Conservation (phyloP, 2,888 invertebrate species). For the Sympetrum striolatum region DNA sequence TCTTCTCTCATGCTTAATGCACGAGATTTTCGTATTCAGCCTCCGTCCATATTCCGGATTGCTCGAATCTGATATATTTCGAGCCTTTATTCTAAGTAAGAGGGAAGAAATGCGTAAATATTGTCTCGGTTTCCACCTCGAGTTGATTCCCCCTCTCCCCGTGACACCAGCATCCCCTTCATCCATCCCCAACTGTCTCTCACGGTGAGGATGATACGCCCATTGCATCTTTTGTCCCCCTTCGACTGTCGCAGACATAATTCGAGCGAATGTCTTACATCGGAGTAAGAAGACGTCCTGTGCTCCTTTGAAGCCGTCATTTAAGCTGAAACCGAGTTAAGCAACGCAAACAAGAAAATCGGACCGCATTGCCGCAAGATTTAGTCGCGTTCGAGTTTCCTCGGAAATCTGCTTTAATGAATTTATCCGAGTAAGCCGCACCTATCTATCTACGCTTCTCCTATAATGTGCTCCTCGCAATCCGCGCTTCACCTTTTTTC, state of each 20-base stretch:
- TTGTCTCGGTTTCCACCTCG: no score
- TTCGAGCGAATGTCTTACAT: constrained; percentile 32
- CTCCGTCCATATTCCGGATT: no score
- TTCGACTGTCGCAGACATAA: constrained; percentile 14
- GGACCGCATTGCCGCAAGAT: background rate
- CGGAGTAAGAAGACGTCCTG: background rate
- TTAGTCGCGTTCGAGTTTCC: background rate
- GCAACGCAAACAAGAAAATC: constrained; percentile 25
- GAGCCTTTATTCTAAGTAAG: no score
- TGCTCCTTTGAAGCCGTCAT: background rate
- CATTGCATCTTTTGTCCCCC: background rate
- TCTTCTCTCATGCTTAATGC: no score
- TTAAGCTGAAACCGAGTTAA: background rate
- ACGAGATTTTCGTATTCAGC: no score
- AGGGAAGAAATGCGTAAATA: no score
- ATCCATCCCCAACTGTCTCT: background rate
- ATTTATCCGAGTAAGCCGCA: background rate
- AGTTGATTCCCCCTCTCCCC: no score
- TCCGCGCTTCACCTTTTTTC: background rate
- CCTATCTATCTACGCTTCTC: background rate
- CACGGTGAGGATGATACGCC: no score
- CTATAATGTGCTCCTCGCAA: background rate
- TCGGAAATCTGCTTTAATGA: background rate
- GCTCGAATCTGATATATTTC: no score
- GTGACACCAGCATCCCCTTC: background rate